A percentile compares a stretch with the other conserved stretches of the same genome.
phyloP scores from a whole-genome alignment of 2,797 vertebrate species.

The Sparus aurata region DNA sequence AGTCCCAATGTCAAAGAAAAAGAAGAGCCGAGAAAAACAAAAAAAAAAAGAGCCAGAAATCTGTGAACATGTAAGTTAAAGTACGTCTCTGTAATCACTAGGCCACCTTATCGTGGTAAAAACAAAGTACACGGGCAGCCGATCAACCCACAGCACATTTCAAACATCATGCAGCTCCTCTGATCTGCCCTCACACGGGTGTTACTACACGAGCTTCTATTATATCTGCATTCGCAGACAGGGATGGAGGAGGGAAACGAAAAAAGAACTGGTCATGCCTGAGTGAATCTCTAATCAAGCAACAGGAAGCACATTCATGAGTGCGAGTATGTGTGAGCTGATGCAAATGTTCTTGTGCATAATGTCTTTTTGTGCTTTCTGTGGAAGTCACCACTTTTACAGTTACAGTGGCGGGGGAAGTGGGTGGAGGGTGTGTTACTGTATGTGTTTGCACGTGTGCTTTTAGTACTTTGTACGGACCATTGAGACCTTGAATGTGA shows the following conservation, averaged over 20 bases:
- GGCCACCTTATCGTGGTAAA: not conserved
- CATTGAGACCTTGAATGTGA: not conserved
- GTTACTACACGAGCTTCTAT: slow-evolving; percentile 47
- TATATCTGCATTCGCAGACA: slow-evolving; percentile 44
- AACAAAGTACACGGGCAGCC: slow-evolving; percentile 24
- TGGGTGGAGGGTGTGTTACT: not conserved
- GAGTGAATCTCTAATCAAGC: slow-evolving; percentile 65
- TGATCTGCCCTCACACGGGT: slow-evolving; percentile 26
- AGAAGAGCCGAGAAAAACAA: not conserved
- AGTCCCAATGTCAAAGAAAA: no score
- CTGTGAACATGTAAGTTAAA: no score
- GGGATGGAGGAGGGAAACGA: not conserved
- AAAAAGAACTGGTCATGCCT: slow-evolving; percentile 22
- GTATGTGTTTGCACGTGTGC: not conserved
- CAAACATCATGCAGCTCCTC: slow-evolving; percentile 21
- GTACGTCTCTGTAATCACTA: not conserved
- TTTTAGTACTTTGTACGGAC: not conserved
- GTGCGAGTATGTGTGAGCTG: slow-evolving; percentile 24
- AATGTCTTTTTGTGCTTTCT: slow-evolving; percentile 22
- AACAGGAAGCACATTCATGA: slow-evolving; percentile 56
- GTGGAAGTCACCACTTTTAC: slow-evolving; percentile 30
- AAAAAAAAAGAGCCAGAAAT: not conserved
- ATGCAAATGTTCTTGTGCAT: slow-evolving; percentile 38
- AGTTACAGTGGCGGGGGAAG: slow-evolving; percentile 36
- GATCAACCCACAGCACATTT: slow-evolving; percentile 53